Conservation (phyloP, 2,113 vertebrate species). For the Syrmaticus mikado region DNA sequence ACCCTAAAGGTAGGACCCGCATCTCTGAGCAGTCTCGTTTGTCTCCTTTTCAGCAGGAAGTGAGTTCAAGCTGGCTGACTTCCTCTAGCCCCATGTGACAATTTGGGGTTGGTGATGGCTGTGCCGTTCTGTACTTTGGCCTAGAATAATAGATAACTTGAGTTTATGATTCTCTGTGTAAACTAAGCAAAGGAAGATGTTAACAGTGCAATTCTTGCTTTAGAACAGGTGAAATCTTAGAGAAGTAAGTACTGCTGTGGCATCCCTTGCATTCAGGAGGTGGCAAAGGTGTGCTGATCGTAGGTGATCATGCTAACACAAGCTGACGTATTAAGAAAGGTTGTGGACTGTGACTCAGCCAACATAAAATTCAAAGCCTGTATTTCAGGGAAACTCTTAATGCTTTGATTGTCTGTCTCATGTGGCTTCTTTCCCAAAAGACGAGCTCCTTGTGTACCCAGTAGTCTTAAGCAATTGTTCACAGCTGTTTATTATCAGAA, state of each 20-base stretch:
- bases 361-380: constrained; percentile 2
- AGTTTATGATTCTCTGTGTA: background rate
- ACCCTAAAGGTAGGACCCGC: constrained; percentile 88
- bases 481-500: constrained; percentile 26
- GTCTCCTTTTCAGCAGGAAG: background rate
- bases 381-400: constrained; percentile 1
- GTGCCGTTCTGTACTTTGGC: background rate
- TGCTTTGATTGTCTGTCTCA: constrained; percentile 19
- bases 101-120: rapidly evolving
- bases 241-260: rapidly evolving
- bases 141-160: background rate
- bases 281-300: background rate
- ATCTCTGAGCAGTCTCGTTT: rapidly evolving
- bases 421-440: background rate
- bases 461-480: constrained; percentile 16
- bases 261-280: background rate
- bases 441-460: constrained; percentile 16
- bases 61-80: background rate
- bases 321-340: background rate
- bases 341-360: background rate
- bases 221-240: background rate
- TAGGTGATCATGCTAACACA: background rate
- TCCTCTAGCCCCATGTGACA: background rate
- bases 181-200: background rate
- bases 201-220: background rate